These are phyloP conservation scores for Megaceryle maxima DNA, from an alignment of 2,113 vertebrate species.

Conservation along the genomic window DNA sequence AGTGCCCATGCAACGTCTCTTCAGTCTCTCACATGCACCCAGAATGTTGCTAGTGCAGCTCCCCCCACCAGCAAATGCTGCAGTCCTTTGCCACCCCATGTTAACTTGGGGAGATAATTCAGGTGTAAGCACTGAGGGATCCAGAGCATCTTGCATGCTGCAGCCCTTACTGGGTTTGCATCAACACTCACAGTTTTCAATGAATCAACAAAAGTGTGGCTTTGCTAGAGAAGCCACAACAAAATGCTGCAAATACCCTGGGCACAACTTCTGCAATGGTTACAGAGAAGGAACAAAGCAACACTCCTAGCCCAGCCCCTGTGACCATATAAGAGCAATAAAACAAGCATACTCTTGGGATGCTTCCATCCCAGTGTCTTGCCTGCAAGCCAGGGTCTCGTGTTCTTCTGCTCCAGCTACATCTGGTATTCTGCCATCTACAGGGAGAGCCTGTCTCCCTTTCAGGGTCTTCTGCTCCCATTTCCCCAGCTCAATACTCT, in stretches of 20 bases:
- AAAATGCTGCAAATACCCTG: not conserved
- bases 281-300: not conserved
- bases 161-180: not conserved
- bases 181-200: not conserved
- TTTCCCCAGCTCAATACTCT: not conserved
- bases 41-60: not conserved
- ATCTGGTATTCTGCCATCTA: not conserved
- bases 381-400: not conserved
- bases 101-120: not conserved
- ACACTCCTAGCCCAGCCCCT: not conserved
- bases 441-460: not conserved
- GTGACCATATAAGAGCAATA: not conserved
- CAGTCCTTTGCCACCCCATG: not conserved
- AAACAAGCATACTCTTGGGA: not conserved
- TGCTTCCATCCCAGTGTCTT: not conserved
- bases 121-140: not conserved
- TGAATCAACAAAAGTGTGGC: not conserved
- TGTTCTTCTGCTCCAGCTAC: not conserved
- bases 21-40: not conserved
- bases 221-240: not conserved
- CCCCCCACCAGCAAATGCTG: not conserved
- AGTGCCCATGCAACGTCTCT: not conserved
- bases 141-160: not conserved
- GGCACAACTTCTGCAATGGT: not conserved
- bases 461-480: not conserved